phyloP scores from a whole-genome alignment of 1,140 invertebrate species.

The Adoxophyes honmai region DNA sequence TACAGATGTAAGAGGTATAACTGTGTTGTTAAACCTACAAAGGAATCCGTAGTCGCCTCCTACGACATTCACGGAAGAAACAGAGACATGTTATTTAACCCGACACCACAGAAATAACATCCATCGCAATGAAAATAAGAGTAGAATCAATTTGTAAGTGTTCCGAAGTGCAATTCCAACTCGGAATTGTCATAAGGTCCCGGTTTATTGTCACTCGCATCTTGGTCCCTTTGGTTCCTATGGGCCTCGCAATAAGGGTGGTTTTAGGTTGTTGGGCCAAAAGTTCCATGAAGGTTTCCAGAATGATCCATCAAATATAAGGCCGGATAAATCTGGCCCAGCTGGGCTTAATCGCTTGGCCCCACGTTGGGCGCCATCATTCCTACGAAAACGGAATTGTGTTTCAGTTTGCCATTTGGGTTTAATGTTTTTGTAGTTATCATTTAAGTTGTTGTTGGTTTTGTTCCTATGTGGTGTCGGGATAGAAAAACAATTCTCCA shows the following conservation, averaged over 20 bases:
- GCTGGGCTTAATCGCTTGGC: neutral
- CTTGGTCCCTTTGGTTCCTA: too few species aligned
- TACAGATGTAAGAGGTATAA: too few species aligned
- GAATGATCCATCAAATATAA: conserved; percentile 12
- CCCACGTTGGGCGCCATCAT: conserved; percentile 1
- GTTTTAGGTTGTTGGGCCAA: neutral
- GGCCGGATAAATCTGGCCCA: conserved; percentile 1
- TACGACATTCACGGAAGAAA: too few species aligned
- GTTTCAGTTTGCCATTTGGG: neutral
- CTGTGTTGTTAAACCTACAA: too few species aligned
- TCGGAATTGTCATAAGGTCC: conserved; percentile 1
- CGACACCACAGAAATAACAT: neutral
- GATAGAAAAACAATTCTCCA: too few species aligned
- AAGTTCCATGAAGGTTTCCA: neutral
- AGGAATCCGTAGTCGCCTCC: too few species aligned
- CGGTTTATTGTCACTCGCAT: neutral
- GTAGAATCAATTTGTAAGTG: neutral
- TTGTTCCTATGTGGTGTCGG: too few species aligned
- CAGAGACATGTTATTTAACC: too few species aligned
- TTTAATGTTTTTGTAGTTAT: neutral
- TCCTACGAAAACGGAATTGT: neutral
- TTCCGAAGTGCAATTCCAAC: conserved; percentile 9
- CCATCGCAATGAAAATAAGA: neutral
- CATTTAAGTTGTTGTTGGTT: too few species aligned
- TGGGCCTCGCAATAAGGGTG: neutral